Conservation (phyloP, 2,797 vertebrate genomes). For the Lacerta agilis region DNA sequence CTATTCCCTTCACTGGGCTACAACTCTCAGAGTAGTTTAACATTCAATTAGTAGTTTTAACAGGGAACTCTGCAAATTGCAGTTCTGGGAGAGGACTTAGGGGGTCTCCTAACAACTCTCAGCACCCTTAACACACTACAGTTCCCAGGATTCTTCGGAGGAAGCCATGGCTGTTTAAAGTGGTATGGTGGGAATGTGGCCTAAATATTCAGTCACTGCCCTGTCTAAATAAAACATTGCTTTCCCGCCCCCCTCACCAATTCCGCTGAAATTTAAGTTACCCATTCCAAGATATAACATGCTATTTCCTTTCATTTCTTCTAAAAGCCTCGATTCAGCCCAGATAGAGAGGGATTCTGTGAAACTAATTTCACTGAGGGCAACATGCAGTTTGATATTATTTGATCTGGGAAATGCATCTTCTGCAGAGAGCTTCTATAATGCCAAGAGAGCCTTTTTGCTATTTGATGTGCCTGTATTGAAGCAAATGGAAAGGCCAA, state of each 20-base stretch:
- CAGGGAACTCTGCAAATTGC: too few species aligned
- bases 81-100: too few species aligned
- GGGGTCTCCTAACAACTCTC: too few species aligned
- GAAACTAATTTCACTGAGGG: background rate
- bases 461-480: constrained; percentile 11
- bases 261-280: background rate
- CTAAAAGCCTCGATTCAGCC: background rate
- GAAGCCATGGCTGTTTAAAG: too few species aligned
- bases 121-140: too few species aligned
- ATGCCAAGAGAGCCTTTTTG: background rate
- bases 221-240: background rate
- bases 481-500: constrained; percentile 42
- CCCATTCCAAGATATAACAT: background rate
- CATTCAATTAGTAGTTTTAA: too few species aligned
- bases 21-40: too few species aligned
- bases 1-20: too few species aligned
- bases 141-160: too few species aligned
- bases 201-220: background rate
- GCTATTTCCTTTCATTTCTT: background rate
- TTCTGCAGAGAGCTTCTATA: constrained; percentile 42
- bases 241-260: too few species aligned
- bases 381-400: constrained; percentile 21
- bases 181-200: too few species aligned
- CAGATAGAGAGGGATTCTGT: background rate
- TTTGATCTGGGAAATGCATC: constrained; percentile 43